Evolutionary conservation across 2,113 vertebrate genomes (phyloP).

Genomic region (Labeo rohita): DNA sequence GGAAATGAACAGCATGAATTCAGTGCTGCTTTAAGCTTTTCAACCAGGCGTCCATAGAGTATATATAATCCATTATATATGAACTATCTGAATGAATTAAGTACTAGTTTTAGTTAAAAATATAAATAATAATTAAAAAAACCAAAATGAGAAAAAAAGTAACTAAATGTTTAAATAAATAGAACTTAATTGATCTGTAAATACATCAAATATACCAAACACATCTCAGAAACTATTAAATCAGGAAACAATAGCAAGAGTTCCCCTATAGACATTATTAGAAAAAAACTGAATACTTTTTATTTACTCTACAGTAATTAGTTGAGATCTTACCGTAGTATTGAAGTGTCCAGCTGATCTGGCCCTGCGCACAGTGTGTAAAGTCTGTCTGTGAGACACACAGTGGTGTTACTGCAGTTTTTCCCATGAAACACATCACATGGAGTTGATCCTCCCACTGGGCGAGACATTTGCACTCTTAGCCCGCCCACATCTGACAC

Average conservation of each 20-base stretch:
- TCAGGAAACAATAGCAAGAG: neutral
- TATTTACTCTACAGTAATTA: neutral
- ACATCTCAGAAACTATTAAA: neutral
- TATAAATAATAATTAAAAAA: no score
- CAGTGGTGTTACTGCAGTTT: neutral
- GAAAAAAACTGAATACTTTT: neutral
- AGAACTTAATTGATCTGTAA: neutral
- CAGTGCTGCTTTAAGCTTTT: neutral
- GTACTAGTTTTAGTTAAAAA: no score
- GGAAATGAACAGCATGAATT: neutral
- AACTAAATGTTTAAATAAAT: neutral
- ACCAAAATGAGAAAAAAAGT: neutral
- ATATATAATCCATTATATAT: neutral
- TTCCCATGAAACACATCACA: neutral
- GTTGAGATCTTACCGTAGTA: conserved; percentile 7
- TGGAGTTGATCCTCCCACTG: conserved; percentile 1
- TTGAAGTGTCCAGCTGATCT: neutral
- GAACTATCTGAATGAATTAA: no score
- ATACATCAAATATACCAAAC: neutral
- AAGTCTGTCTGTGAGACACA: conserved; percentile 1
- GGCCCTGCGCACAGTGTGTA: neutral
- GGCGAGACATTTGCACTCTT: neutral
- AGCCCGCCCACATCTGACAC: conserved; percentile 16
- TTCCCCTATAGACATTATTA: neutral
- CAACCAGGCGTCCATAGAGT: no score